Evolutionary conservation across 1,140 invertebrate species (phyloP).

Genomic region (Drosophila saltans): DNA sequence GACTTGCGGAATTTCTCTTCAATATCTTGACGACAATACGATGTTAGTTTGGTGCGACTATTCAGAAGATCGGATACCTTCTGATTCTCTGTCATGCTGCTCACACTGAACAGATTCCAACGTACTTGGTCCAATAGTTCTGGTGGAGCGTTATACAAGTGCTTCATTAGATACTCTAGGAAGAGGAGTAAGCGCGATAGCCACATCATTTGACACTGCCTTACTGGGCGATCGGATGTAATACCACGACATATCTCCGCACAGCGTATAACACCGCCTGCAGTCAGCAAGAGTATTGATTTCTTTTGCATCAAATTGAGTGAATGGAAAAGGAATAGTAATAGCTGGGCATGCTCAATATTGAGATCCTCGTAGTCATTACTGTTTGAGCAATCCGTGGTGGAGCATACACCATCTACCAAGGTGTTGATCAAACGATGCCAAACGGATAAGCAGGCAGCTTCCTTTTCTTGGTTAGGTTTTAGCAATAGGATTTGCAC

Average conservation of each 20-base stretch:
- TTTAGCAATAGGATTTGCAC: conserved; percentile 90
- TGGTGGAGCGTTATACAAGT: conserved; percentile 94
- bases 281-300: conserved; percentile 92
- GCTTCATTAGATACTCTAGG: conserved; percentile 97
- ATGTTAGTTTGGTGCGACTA: conserved; percentile 72
- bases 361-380: conserved; percentile 89
- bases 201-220: conserved; percentile 90
- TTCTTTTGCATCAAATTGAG: conserved; percentile 98
- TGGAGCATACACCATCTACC: conserved; percentile 88
- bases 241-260: conserved; percentile 87
- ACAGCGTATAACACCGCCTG: conserved; percentile 87
- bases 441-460: conserved; percentile 95
- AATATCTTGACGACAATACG: conserved; percentile 86
- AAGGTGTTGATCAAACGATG: conserved; percentile 93
- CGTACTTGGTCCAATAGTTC: conserved; percentile 90
- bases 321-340: conserved; percentile 97
- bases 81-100: conserved; percentile 73
- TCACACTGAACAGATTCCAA: conserved; percentile 82
- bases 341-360: conserved; percentile 96
- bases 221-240: conserved; percentile 69
- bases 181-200: conserved; percentile 93
- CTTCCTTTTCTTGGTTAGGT: conserved; percentile 93
- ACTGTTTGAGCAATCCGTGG: conserved; percentile 36
- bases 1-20: conserved; percentile 91
- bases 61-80: conserved; percentile 73